Base-by-base conservation (phyloP, 2,113 vertebrate genomes). In the Colossoma macropomum region DNA sequence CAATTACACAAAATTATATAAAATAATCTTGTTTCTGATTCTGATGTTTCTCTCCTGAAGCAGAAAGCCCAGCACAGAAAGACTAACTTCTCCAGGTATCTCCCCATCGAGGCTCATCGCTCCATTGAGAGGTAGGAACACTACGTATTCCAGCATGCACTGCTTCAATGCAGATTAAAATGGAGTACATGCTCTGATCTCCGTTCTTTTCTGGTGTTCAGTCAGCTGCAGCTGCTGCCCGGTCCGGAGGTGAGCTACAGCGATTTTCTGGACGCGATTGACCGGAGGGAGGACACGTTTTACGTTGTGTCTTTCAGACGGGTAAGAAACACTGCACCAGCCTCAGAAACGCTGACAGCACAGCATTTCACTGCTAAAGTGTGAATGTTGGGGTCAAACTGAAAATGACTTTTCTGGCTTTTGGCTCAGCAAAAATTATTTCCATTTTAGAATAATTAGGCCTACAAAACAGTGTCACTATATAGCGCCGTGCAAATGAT, bases 271-370 rank as follows among this genome's bases (percentile, higher is more conserved):
- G 97, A 97, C 16, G 96, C 96, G 52, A 97, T 98, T 2, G 97
- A 97, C 82, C 94, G 96, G 0, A 90, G 96, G 10, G 96, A 97
- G 83, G 96, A 98, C 90, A 97, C 97, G 0, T 97, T 98, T 89
- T 98, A 98, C 15, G 96, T 98, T 0, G 97, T 98, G 16, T 98
- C 97, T 0, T 98, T 98, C 92, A 94, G 96, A 87, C 92, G 96
- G 93, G 96, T 97, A 76, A 94, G 87, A 70, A 27, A 1, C 5
- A 28, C 41, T 10, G n/a, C n/a, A n/a, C n/a, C n/a, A n/a, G n/a
- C n/a, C n/a, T n/a, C n/a, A n/a, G n/a, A n/a, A n/a, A n/a, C n/a
- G n/a, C n/a, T n/a, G n/a, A n/a, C n/a, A n/a, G n/a, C n/a, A n/a
- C n/a, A n/a, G n/a, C n/a, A n/a, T n/a, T n/a, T n/a, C n/a, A n/a